Conservation (phyloP, 2,888 invertebrate species). For the Platycheirus rosarum region DNA sequence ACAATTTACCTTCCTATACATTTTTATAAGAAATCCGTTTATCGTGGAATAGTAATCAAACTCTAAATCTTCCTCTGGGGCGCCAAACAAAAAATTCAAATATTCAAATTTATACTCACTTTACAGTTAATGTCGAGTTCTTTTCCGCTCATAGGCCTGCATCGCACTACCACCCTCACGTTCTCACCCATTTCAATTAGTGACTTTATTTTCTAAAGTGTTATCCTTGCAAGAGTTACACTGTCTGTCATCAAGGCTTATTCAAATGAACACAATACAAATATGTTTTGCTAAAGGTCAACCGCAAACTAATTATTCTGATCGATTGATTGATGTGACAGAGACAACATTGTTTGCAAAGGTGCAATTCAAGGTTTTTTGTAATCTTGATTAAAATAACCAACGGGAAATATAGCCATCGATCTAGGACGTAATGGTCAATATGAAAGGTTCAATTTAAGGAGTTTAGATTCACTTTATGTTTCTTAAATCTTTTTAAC, state of each 20-base stretch:
- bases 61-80: too few species aligned
- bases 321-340: neutral
- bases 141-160: constrained; percentile 92
- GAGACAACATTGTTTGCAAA: neutral
- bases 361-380: neutral
- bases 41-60: too few species aligned
- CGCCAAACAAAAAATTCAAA: constrained; percentile 35
- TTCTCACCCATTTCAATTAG: constrained; percentile 78
- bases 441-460: too few species aligned
- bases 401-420: too few species aligned
- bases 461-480: too few species aligned
- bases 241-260: neutral
- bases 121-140: constrained; percentile 87
- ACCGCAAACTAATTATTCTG: neutral
- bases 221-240: too few species aligned
- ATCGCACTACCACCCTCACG: constrained; percentile 82
- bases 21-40: too few species aligned
- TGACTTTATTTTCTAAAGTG: neutral
- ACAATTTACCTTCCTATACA: too few species aligned
- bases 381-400: neutral
- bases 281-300: neutral
- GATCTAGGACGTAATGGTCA: too few species aligned
- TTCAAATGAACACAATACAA: neutral
- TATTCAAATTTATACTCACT: constrained; percentile 45
- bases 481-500: neutral